A percentile compares a stretch with the other conserved stretches of the same genome.
Evolutionary conservation across 2,797 vertebrate species (phyloP).

Genomic region (Clarias pachynema): DNA sequence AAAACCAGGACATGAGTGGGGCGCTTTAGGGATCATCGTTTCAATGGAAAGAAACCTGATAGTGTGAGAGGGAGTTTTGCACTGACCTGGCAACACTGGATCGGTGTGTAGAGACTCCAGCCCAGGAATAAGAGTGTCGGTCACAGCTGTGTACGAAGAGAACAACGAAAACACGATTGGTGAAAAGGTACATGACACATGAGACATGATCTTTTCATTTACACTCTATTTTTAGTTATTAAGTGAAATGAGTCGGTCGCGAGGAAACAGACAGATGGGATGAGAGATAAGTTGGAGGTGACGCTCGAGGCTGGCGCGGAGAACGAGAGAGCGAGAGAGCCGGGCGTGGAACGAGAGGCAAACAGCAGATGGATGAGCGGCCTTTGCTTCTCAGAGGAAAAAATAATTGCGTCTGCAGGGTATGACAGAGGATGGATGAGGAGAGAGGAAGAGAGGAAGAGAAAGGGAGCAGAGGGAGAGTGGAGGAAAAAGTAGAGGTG

Average conservation of each 20-base stretch:
- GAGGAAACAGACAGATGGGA: neutral
- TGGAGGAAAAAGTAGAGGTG: neutral
- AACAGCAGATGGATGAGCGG: slow-evolving; percentile 1
- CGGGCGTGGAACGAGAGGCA: neutral
- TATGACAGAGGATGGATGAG: neutral
- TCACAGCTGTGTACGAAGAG: slow-evolving; percentile 65
- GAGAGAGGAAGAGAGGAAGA: neutral
- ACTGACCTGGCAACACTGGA: slow-evolving; percentile 87
- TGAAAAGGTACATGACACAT: neutral
- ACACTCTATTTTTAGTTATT: neutral
- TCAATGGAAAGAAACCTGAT: neutral
- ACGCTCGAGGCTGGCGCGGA: slow-evolving; percentile 25
- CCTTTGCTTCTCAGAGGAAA: neutral
- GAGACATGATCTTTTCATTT: neutral
- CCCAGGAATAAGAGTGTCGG: slow-evolving; percentile 92
- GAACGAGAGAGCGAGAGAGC: slow-evolving; percentile 8
- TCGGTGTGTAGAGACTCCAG: slow-evolving; percentile 86
- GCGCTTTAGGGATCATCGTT: neutral
- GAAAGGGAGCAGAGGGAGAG: neutral
- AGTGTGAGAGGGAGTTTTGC: neutral
- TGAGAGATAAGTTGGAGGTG: neutral
- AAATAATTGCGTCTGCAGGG: neutral
- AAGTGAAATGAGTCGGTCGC: neutral
- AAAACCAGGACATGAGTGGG: neutral
- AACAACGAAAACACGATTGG: slow-evolving; percentile 2